Base-by-base conservation (phyloP, 2,797 vertebrate species). In the Bradypodion pumilum region DNA sequence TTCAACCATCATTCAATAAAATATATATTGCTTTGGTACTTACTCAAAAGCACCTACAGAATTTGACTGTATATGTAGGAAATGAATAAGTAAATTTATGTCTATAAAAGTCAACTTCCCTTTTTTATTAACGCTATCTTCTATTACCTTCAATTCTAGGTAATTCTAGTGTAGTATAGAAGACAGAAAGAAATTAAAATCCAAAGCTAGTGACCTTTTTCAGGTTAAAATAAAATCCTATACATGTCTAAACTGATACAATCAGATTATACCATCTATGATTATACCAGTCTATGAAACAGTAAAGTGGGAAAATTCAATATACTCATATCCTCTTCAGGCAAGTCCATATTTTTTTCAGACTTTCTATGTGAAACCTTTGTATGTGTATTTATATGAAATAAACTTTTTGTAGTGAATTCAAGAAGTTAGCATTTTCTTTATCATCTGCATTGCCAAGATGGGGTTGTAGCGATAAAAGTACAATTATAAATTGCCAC, bases 221-320 rank as follows among this genome's bases (percentile, higher is more conserved):
- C 94, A 94, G 90, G 94, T 95, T 95, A 95, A 94, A 96, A 96
- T 96, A 95, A 95, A 97, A 96, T 95, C 90, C 90, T 93, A 95
- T 93, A 94, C 94, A 93, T 90, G 95, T 95, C 92, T 89, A 93
- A 85, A 91, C 89, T 91, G 91, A 93, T 94, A 92, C 87, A 95
- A 95, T 94, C 95, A 95, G 92, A 95, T 94, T 95, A 95, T 85
- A 93, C 87, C 85, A 94, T 94, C 91, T 91, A 93, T 56, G 95
- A 94, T 89, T 89, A 93, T 93, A 91, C 82, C n/a, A 94, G 89
- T 91, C 91, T 95, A 86, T 95, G 93, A 95, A 95, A 95, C 77
- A 94, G 88, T 92, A 87, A 95, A 94, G 90, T 90, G 91, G 92
- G 89, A 86, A 95, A 95, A 95, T 94, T 94, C 92, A 96, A 94